Conservation (phyloP, 1,140 invertebrate species). For the Leguminivora glycinivorella region DNA sequence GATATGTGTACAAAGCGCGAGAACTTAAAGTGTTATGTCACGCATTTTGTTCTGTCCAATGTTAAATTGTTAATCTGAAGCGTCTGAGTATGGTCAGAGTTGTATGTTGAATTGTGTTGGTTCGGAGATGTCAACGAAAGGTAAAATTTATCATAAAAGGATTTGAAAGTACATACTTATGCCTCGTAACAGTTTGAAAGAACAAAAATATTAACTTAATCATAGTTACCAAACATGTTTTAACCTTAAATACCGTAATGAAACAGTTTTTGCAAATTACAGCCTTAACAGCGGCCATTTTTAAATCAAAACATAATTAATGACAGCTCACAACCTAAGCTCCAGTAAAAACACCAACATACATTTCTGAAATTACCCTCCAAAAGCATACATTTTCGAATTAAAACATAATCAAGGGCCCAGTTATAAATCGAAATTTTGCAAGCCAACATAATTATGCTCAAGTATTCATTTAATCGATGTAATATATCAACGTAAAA, state of each 20-base stretch:
- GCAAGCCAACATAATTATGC: slow-evolving; percentile 9
- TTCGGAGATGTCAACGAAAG: too few species aligned
- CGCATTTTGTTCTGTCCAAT: too few species aligned
- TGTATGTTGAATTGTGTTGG: too few species aligned
- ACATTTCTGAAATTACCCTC: neutral
- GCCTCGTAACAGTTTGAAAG: too few species aligned
- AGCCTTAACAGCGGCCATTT: neutral
- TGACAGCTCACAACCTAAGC: neutral
- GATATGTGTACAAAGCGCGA: too few species aligned
- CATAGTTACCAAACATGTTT: too few species aligned
- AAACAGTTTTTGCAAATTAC: neutral
- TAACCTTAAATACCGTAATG: neutral
- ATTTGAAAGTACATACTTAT: too few species aligned
- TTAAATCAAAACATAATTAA: neutral
- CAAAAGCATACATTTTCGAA: slow-evolving; percentile 7
- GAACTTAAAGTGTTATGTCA: too few species aligned
- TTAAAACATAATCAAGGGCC: slow-evolving; percentile 5
- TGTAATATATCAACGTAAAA: slow-evolving; percentile 70
- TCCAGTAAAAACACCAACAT: neutral
- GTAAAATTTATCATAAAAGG: too few species aligned
- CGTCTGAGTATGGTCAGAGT: too few species aligned
- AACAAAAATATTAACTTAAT: too few species aligned
- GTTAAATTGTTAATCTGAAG: too few species aligned
- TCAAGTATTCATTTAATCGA: slow-evolving; percentile 41
- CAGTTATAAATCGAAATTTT: neutral